Evolutionary conservation across 1,140 invertebrate species (phyloP), one percentile per base, ranked within the genome.

Genomic region (Brevipalpus yothersi): DNA sequence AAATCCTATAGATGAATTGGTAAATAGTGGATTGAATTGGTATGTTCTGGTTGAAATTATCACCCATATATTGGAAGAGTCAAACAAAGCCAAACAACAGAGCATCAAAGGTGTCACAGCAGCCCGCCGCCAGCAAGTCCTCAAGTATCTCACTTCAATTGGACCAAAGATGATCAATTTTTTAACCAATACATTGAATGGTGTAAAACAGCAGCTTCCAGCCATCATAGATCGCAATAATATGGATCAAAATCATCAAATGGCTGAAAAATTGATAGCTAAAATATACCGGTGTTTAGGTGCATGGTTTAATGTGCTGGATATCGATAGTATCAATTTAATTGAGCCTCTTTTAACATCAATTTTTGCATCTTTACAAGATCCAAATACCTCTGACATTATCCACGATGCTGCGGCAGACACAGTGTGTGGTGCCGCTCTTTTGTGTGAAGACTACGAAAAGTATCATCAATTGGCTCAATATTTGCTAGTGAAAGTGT

Each of bases 1-100:
- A 67, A 81, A 83, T 67, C 86, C 90, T 51, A 78, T 90, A 47
- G 75, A 80, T 65, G 86, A 93, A 71, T 72, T 97, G 58, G 78
- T 96, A 54, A 79, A 81, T 19, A 47, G 65, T 83, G 80, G 71
- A 73, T 62, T 45, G 17, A 58, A 58, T 31, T 47, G 53, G 43
- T 60, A 42, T 23, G 43, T 65, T 63, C 21, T 63, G 39, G 45
- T 97, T 65, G 89, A 95, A 78, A 80, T 96, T 61, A 76, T 97
- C 47, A 92, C 82, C 47, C 82, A 94, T 10, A 75, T 96, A 65
- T 91, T 92, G n/a, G 92, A 97, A 78, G 93, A 97, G 79, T 80
- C 93, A 73, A 72, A 71, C 72, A 41, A 72, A 69, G 47, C 41
- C 56, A 73, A 72, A 58, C 41, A 58, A 11, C 43, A 53, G 41